Percentiles rank a stretch among this genome's conserved stretches.
phyloP scores from a whole-genome alignment of 2,888 invertebrate genomes.

The Aphidoletes aphidimyza region DNA sequence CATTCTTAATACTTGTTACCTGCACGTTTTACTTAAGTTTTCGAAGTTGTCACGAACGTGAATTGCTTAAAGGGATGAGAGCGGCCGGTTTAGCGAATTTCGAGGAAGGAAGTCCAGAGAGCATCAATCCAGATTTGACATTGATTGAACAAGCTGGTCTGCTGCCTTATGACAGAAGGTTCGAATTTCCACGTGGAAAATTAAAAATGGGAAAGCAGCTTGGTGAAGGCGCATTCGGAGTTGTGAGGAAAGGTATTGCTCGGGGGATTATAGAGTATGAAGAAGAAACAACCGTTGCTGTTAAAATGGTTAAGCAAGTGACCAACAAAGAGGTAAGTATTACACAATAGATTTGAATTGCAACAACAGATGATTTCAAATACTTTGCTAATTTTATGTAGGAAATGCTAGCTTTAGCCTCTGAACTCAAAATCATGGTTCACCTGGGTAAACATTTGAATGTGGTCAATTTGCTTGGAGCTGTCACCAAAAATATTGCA shows the following conservation, averaged over 20 bases:
- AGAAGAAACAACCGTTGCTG: slow-evolving; percentile 84
- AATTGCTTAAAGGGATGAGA: slow-evolving; percentile 73
- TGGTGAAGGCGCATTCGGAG: slow-evolving; percentile 94
- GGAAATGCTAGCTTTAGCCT: not conserved
- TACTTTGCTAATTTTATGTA: too few relatives aligned
- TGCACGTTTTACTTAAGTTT: slow-evolving; percentile 62
- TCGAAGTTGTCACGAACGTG: slow-evolving; percentile 59
- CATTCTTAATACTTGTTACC: slow-evolving; percentile 61
- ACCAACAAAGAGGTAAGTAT: slow-evolving; percentile 72
- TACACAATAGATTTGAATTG: not conserved
- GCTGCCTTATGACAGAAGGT: slow-evolving; percentile 89
- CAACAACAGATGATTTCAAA: too few relatives aligned
- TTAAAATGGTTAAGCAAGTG: slow-evolving; percentile 93
- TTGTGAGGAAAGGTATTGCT: slow-evolving; percentile 90
- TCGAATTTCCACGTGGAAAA: slow-evolving; percentile 91
- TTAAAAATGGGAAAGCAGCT: slow-evolving; percentile 85
- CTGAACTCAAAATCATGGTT: not conserved
- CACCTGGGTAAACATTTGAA: not conserved
- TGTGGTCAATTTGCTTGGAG: not conserved
- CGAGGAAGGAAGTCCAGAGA: slow-evolving; percentile 81
- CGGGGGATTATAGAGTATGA: slow-evolving; percentile 81
- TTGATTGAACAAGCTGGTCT: slow-evolving; percentile 93
- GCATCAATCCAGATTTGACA: slow-evolving; percentile 87
- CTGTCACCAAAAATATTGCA: not conserved
- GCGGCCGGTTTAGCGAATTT: slow-evolving; percentile 80